Conservation (phyloP, 1,140 invertebrate species). For the Diuraphis noxia region DNA sequence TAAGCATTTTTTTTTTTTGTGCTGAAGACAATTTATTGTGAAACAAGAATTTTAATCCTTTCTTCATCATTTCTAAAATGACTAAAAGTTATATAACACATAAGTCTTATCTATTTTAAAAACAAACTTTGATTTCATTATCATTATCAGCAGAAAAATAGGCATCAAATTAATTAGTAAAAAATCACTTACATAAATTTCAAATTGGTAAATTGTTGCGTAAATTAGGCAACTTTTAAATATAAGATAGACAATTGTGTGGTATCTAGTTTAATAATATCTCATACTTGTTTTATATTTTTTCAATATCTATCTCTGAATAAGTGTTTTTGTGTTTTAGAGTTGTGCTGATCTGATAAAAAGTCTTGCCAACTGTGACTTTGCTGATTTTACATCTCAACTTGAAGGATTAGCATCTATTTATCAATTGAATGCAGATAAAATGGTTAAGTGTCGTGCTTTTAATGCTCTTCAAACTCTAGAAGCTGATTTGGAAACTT, state of each 20-base stretch:
- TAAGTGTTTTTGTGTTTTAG: constrained; percentile 62
- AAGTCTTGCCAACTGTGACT: constrained; percentile 80
- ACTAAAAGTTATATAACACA: too few relatives aligned
- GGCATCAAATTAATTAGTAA: too few relatives aligned
- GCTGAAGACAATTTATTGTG: neutral
- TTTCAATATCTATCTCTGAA: neutral
- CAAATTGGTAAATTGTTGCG: too few relatives aligned
- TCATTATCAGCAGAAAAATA: too few relatives aligned
- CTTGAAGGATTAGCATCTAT: constrained; percentile 88
- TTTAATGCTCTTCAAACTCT: constrained; percentile 89
- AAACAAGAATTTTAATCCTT: too few relatives aligned
- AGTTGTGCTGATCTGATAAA: constrained; percentile 84
- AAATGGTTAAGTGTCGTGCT: constrained; percentile 91
- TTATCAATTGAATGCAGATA: constrained; percentile 92
- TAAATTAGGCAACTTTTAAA: too few relatives aligned
- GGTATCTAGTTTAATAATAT: too few relatives aligned
- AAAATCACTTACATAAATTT: too few relatives aligned
- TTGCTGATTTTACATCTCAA: constrained; percentile 90
- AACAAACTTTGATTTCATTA: too few relatives aligned
- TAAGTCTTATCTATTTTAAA: too few relatives aligned
- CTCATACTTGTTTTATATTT: neutral
- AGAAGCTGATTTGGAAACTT: constrained; percentile 84
- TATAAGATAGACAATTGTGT: too few relatives aligned
- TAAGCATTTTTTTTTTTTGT: neutral
- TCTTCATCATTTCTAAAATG: too few relatives aligned